Evolutionary conservation across 2,888 invertebrate genomes (phyloP), one percentile per base, ranked within the genome.

Genomic region (Apeira syringaria): DNA sequence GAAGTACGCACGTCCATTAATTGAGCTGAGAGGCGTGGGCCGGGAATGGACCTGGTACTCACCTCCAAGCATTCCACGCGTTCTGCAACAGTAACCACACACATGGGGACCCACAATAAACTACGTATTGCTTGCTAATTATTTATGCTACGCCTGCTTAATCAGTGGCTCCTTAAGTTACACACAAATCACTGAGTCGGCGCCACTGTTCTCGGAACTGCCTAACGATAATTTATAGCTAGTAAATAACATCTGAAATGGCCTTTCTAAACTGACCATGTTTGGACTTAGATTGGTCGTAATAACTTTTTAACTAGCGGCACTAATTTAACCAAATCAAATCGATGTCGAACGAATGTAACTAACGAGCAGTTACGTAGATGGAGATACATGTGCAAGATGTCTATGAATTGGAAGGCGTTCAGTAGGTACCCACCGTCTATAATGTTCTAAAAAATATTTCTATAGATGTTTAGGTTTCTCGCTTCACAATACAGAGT

Each of bases 11-110:
- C 62, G 60, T 66, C 59, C 58, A n/a, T 64, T 73, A 75, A 78
- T 80, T 71, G 68, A 71, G 64, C 61, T 56, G 64, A 62, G 66
- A 70, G 73, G 79, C 73, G 80, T 80, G 74, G 80, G 79, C 55
- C 53, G 64, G 56, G 48, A 53, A 55, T 42, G 55, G 60, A 50
- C 47, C 41, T 47, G 34, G 50, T 57, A 58, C 45, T 41, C 26
- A 50, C 41, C 8, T 1, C 24, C 7, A 62, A 64, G 58, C 53
- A 60, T 53, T 61, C 52, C 54, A 52, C 53, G 55, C 61, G 77
- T 80, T 77, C 73, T 65, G 71, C 75, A 64, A 72, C 68, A 72
- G 74, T 76, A 64, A 59, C 54, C 61, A 57, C 62, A 67, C 61
- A 67, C 66, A 64, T 59, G 61, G 58, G 53, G 53, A 49, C 55